Evolutionary conservation across 2,797 vertebrate species (phyloP).

Genomic region (Phrynocephalus vlangalii): DNA sequence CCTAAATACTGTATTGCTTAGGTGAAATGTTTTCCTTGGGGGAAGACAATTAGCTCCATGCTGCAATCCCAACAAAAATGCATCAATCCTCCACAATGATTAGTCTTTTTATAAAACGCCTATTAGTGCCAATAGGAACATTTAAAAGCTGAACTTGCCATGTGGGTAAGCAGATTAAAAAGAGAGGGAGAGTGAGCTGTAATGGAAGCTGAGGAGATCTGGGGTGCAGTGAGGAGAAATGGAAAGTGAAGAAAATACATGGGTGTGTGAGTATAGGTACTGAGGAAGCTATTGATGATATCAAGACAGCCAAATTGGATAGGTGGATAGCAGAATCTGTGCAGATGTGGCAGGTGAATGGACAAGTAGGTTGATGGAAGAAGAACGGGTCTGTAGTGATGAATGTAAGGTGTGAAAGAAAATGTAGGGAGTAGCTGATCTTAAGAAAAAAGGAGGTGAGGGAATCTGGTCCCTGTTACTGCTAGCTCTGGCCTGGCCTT

Average conservation of each 20-base stretch:
- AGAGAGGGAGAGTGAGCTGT: neutral
- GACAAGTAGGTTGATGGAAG: neutral
- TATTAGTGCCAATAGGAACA: neutral
- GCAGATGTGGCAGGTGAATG: neutral
- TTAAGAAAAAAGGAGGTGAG: neutral
- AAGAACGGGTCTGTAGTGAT: neutral
- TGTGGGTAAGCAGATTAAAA: neutral
- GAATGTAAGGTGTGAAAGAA: neutral
- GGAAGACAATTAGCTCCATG: neutral
- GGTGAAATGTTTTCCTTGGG: neutral
- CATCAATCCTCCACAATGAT: neutral
- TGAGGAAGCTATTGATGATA: no score
- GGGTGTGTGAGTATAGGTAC: neutral
- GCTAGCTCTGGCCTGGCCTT: neutral
- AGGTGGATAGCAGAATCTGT: neutral
- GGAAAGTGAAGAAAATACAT: neutral
- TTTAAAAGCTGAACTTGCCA: slow-evolving; percentile 3
- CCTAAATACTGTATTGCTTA: neutral
- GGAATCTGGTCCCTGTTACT: neutral
- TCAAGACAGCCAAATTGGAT: neutral
- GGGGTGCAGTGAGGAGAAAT: neutral
- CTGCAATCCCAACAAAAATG: slow-evolving; percentile 12
- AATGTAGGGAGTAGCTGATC: neutral
- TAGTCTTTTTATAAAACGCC: neutral
- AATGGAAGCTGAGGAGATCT: neutral